These are phyloP conservation scores for Bettongia penicillata DNA, from an alignment of 2,113 vertebrate genomes.

Conservation along the genomic window DNA sequence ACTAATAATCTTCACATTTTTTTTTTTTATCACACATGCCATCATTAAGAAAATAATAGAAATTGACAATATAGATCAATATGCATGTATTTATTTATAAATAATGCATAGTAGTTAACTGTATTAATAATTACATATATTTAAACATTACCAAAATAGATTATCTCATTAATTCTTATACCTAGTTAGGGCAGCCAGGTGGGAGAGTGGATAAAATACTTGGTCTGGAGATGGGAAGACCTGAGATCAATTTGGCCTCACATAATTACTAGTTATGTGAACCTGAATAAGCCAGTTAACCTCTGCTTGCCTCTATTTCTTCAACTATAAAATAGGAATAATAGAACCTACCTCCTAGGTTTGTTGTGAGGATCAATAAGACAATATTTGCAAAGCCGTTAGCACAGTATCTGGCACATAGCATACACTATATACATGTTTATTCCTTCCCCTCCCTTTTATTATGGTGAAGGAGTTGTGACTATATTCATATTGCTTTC, in stretches of 20 bases:
- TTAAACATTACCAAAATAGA: background rate
- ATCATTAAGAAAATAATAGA: background rate
- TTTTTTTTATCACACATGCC: background rate
- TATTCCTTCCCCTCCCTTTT: background rate
- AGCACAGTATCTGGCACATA: background rate
- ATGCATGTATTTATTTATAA: background rate
- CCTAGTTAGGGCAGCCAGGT: background rate
- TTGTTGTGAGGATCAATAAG: background rate
- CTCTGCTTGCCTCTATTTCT: background rate
- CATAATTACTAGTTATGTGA: background rate
- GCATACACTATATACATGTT: background rate
- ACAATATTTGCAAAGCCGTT: background rate
- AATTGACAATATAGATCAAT: background rate
- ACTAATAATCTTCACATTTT: background rate
- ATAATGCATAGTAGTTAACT: too few relatives aligned
- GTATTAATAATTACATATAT: background rate
- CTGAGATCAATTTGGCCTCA: background rate
- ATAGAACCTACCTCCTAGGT: background rate
- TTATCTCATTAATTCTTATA: background rate
- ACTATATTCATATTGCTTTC: background rate
- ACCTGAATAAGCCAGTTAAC: background rate
- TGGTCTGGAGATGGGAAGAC: background rate
- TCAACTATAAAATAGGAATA: background rate
- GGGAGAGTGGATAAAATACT: background rate
- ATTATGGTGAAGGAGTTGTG: background rate